Evolutionary conservation across 2,797 vertebrate species (phyloP), one percentile per base, ranked within the genome.

Genomic region (Characodon lateralis): DNA sequence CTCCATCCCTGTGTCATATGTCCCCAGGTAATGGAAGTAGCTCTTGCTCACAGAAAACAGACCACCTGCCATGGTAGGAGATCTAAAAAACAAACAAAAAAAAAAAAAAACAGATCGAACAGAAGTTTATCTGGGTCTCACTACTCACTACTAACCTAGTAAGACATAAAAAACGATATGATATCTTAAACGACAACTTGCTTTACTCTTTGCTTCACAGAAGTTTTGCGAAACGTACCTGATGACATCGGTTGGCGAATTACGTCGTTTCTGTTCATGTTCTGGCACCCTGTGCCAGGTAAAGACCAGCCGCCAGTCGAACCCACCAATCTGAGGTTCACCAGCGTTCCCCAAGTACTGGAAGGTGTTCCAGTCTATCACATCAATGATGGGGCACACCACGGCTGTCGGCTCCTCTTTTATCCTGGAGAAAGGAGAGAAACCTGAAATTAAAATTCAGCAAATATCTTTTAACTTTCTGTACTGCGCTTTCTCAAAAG

Each of bases 1-100:
- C 96, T 99, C 98, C 98, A 99, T 99, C 88, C 98, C 98, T n/a
- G 96, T 97, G 89, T 99, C 98, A 59, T 99, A 99, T 1, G 98
- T 98, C 79, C 98, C 98, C 87, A 99, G 94, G 91, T 99, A 97
- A 71, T 96, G 96, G 93, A 99, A 99, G 88, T 99, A 99, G 73
- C 93, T 96, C 91, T 97, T 99, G 86, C 89, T 95, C 80, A 99
- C 96, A 73, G 97, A 96, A 95, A 99, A 99, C 81, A 99, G 93
- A 35, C 98, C 98, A 46, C 98, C 98, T 72, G 98, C 98, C 98
- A 99, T 99, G 0, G 98, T 99, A 3, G 98, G 98, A 92, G 98
- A 99, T 91, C 98, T 99, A 74, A 66, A 71, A 35, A 35, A 50
- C 1, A 8, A 20, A 35, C 8, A 63, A 18, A 41, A 35, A 50